Base-by-base conservation (phyloP, 1,140 invertebrate genomes). In the Stratiolaelaps scimitus region DNA sequence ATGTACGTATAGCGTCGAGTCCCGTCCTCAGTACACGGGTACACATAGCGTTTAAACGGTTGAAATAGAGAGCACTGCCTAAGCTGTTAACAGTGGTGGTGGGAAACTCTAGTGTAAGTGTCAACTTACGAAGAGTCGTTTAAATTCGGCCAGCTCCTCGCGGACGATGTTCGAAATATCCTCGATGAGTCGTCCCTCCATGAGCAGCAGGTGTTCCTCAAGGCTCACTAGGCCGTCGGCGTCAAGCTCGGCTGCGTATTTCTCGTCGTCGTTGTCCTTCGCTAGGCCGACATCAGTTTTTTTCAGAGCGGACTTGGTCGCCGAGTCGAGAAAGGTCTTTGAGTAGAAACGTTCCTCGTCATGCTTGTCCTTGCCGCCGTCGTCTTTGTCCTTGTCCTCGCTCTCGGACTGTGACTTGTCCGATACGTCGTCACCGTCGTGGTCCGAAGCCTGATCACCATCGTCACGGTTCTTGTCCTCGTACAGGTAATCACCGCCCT, bases 391-490 rank as follows among this genome's bases (percentile, higher is more conserved):
- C 20, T 60, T 60, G 1, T 60, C 53, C 15, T 60, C 53, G 53
- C 17, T 26, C 17, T 60, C 53, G 53, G 53, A 60, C 13, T 60
- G 53, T 6, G 53, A 60, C 53, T 60, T 60, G 23, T 60, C 53
- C 53, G 53, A 60, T 17, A 23, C 53, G 53, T 60, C 53, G 53
- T 60, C 53, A 60, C 53, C 53, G 15, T 60, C 53, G 26, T 60
- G 53, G 20, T 60, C 53, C 26, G 53, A 60, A 60, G 23, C 53
- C 53, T 60, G 53, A 60, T 60, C 53, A 40, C 34, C 34, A 34
- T 60, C 53, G 23, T 60, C 53, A 60, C 53, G 53, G 53, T 60
- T 60, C 34, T 60, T 26, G 26, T 60, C 53, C 17, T 60, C 53
- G 20, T 29, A 60, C 26, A 60, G 26, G 53, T 29, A 60, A 60